Conservation (phyloP, 2,797 vertebrate genomes). For the Phrynocephalus vlangalii region DNA sequence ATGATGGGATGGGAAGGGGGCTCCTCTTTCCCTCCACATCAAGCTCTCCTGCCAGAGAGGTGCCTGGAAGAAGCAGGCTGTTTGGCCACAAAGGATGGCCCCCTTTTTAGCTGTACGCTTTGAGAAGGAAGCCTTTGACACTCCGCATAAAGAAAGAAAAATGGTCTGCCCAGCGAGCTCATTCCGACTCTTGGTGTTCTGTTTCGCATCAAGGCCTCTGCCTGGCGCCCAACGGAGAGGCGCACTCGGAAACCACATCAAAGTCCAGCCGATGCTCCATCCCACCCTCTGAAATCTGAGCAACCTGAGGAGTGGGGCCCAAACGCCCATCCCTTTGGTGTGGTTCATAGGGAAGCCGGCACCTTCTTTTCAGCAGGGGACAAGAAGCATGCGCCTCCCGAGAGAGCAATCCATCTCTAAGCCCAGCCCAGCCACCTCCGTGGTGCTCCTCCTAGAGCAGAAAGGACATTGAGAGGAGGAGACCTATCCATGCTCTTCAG, state of each 20-base stretch:
- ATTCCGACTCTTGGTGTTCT: conserved; percentile 44
- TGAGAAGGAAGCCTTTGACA: not conserved
- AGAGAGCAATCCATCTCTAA: conserved; percentile 38
- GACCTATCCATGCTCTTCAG: not conserved
- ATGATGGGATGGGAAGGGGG: not conserved
- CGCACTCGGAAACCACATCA: conserved; percentile 69
- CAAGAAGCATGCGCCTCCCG: conserved; percentile 42
- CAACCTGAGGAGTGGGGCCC: not conserved
- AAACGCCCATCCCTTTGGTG: conserved; percentile 55
- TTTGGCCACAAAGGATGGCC: conserved; percentile 8
- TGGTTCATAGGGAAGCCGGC: conserved; percentile 59
- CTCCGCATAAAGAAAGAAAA: conserved; percentile 56
- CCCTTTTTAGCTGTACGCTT: rapidly evolving
- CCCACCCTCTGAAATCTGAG: conserved; percentile 19
- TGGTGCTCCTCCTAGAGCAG: not conserved
- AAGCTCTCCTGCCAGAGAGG: too few relatives aligned
- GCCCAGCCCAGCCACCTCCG: not conserved
- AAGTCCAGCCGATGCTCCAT: conserved; percentile 53
- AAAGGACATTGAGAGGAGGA: not conserved
- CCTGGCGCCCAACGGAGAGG: conserved; percentile 57
- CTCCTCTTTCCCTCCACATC: too few relatives aligned
- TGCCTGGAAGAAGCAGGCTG: not conserved
- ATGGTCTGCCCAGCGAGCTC: conserved; percentile 52
- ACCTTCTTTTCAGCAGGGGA: conserved; percentile 28
- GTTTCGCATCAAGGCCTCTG: conserved; percentile 66